These are phyloP conservation scores for Carduelis carduelis DNA, from an alignment of 2,797 vertebrate species.

Conservation along the genomic window DNA sequence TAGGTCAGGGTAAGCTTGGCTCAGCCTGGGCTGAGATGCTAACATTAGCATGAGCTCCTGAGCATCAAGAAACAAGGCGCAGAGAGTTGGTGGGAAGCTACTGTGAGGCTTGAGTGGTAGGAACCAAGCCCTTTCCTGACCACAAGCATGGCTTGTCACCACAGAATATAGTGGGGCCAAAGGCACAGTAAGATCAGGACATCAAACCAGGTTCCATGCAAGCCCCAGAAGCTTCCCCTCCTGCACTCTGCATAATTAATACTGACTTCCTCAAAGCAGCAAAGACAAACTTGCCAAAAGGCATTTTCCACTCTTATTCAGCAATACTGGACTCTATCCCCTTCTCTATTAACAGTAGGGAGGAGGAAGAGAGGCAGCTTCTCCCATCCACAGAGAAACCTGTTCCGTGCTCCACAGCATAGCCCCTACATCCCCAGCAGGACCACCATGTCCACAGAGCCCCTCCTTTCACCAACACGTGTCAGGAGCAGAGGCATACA, in stretches of 20 bases:
- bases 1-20: not conserved
- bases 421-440: not conserved
- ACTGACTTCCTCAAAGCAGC: not conserved
- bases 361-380: not conserved
- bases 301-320: not conserved
- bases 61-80: not conserved
- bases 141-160: not conserved
- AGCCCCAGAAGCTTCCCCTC: not conserved
- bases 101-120: fast-evolving
- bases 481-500: not conserved
- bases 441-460: not conserved
- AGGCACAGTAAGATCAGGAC: not conserved
- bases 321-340: not conserved
- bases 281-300: not conserved
- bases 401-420: not conserved
- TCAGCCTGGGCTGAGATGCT: not conserved
- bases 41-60: not conserved
- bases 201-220: not conserved
- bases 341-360: not conserved
- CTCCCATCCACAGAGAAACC: not conserved
- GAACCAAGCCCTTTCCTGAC: not conserved
- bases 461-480: fast-evolving
- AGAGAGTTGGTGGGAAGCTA: not conserved
- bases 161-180: not conserved
- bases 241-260: not conserved